Evolutionary conservation across 2,797 vertebrate species (phyloP).

Genomic region (Pygocentrus nattereri): DNA sequence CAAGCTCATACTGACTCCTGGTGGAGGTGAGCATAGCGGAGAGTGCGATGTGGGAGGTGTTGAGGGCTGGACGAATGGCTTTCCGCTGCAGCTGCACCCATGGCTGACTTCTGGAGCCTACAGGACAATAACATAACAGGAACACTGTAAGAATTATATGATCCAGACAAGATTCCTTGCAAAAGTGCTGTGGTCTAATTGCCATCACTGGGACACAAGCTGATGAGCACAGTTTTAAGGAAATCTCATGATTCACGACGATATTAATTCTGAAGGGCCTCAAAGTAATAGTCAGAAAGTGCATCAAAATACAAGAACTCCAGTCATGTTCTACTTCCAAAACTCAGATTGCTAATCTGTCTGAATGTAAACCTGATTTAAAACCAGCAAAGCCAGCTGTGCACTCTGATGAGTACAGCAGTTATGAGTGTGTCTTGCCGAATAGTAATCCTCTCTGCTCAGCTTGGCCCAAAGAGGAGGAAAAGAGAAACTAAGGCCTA

Average conservation of each 20-base stretch:
- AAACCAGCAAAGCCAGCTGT: neutral
- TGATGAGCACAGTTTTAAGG: too few relatives aligned
- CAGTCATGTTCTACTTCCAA: neutral
- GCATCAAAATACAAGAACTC: neutral
- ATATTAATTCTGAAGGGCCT: neutral
- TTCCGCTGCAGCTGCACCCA: slow-evolving; percentile 85
- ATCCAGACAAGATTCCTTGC: neutral
- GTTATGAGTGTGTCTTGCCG: neutral
- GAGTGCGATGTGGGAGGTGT: slow-evolving; percentile 81
- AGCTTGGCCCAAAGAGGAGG: neutral
- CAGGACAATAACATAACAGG: neutral
- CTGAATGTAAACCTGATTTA: neutral
- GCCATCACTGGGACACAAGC: neutral
- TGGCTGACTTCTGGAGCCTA: slow-evolving; percentile 83
- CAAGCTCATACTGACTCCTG: slow-evolving; percentile 78
- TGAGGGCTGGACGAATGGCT: slow-evolving; percentile 78
- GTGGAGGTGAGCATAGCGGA: slow-evolving; percentile 83
- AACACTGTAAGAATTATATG: neutral
- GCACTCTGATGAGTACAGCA: neutral
- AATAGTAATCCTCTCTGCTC: slow-evolving; percentile 15
- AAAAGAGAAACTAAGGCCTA: slow-evolving; percentile 23
- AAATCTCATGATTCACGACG: too few relatives aligned
- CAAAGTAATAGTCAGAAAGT: neutral
- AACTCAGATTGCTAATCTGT: neutral
- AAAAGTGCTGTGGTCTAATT: neutral